phyloP scores from a whole-genome alignment of 2,113 vertebrate genomes.

The Catagonus wagneri region DNA sequence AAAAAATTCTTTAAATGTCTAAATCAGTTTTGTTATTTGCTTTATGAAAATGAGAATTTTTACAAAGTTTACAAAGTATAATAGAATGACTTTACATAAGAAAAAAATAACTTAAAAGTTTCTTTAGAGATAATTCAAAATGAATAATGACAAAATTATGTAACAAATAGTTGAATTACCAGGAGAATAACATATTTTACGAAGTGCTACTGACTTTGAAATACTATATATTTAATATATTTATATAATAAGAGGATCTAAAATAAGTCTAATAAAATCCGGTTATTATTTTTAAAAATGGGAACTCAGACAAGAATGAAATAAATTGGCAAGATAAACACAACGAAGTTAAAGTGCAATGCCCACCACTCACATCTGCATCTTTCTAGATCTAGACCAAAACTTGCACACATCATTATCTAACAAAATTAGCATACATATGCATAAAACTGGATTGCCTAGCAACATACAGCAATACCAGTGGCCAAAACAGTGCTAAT shows the following conservation, averaged over 20 bases:
- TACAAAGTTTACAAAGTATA: neutral
- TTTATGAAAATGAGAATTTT: conserved; percentile 6
- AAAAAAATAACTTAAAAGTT: conserved; percentile 6
- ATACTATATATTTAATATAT: neutral
- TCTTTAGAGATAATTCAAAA: neutral
- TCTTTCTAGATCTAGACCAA: conserved; percentile 20
- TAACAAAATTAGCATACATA: conserved; percentile 2
- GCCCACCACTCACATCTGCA: neutral
- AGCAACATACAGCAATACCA: neutral
- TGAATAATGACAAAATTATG: neutral
- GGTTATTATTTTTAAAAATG: neutral
- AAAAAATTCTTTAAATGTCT: neutral
- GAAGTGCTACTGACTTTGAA: neutral
- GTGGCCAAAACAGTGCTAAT: neutral
- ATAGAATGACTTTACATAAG: neutral
- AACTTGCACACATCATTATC: neutral
- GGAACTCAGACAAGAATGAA: conserved; percentile 1
- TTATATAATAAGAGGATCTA: neutral
- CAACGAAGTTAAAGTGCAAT: neutral
- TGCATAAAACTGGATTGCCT: neutral
- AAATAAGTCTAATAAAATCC: conserved; percentile 47
- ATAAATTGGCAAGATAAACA: conserved; percentile 41
- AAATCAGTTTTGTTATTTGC: neutral
- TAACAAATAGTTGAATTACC: neutral
- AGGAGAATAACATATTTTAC: neutral